Conservation (phyloP, 2,888 invertebrate genomes). For the Archips xylosteana region DNA sequence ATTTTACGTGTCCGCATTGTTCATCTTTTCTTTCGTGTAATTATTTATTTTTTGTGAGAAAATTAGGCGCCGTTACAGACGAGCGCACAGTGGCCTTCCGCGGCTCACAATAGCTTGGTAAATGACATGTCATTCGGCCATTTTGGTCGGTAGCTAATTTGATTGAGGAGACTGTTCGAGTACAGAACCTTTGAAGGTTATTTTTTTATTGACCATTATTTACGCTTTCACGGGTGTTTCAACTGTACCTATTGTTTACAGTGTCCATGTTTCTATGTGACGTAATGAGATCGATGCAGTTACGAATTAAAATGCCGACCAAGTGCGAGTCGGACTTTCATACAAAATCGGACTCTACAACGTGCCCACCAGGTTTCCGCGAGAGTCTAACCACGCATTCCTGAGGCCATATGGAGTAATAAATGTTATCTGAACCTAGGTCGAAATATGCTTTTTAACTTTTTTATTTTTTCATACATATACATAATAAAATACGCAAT, state of each 20-base stretch:
- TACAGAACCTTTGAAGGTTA: background rate
- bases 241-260: no score
- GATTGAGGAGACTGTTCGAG: conserved; percentile 17
- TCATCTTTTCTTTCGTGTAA: conserved; percentile 26
- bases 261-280: background rate
- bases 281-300: background rate
- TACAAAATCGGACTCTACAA: no score
- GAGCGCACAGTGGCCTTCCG: conserved; percentile 56
- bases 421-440: no score
- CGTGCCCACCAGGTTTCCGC: no score
- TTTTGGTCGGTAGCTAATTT: conserved; percentile 14
- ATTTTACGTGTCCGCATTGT: conserved; percentile 8
- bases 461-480: no score
- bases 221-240: background rate
- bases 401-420: no score
- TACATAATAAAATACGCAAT: no score
- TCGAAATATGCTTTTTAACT: no score
- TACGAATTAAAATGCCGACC: no score
- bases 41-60: conserved; percentile 48
- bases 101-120: conserved; percentile 49
- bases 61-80: conserved; percentile 57
- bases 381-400: no score
- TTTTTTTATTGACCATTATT: background rate
- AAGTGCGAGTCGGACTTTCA: no score
- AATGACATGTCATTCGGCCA: conserved; percentile 53